These are phyloP conservation scores for Dasypolia templi DNA, from an alignment of 2,888 invertebrate species.

Conservation along the genomic window DNA sequence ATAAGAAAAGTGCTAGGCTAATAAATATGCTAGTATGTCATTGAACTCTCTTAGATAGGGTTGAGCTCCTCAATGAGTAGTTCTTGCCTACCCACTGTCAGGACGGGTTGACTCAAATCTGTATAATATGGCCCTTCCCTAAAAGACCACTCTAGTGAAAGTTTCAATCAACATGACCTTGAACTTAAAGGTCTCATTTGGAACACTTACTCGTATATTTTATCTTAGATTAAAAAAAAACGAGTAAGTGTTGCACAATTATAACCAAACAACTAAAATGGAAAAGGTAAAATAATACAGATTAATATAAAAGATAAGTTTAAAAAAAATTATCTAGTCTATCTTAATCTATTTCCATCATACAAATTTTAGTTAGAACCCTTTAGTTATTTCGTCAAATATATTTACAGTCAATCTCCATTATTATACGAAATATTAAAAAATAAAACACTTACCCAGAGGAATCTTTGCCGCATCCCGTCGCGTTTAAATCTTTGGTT, in stretches of 20 bases:
- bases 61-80: constrained; percentile 43
- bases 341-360: too few relatives aligned
- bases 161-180: constrained; percentile 24
- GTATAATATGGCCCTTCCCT: constrained; percentile 19
- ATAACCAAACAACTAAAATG: not conserved
- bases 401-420: not conserved
- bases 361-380: too few relatives aligned
- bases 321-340: too few relatives aligned
- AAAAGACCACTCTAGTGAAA: constrained; percentile 38
- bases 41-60: constrained; percentile 44
- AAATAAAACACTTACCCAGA: constrained; percentile 1
- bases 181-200: not conserved
- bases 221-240: not conserved
- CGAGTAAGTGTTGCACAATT: not conserved
- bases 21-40: constrained; percentile 3
- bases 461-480: constrained; percentile 42
- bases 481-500: constrained; percentile 41
- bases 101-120: constrained; percentile 43
- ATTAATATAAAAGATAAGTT: too few relatives aligned
- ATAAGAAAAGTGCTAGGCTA: not conserved
- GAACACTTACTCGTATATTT: too few relatives aligned
- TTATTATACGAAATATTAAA: constrained; percentile 3
- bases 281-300: too few relatives aligned
- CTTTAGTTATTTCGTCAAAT: not conserved
- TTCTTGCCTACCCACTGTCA: constrained; percentile 28